Evolutionary conservation across 2,888 invertebrate species (phyloP), one percentile per base, ranked within the genome.

Genomic region (Leucozona laternaria): DNA sequence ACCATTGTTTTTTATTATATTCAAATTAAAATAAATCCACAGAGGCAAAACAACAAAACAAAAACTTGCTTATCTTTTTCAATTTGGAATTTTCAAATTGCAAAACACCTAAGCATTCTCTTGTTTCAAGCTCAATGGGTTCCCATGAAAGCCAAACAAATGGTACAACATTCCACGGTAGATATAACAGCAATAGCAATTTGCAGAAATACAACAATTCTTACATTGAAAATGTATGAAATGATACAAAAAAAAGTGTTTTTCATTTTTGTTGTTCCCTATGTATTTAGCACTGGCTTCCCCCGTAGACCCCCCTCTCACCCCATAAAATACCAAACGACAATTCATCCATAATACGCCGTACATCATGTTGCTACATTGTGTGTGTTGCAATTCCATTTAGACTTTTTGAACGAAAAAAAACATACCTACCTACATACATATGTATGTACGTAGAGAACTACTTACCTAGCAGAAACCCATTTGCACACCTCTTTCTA

Each of bases 41-140:
- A 43, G 25, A 37, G n/a, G n/a, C 25, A 37, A 22, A 25, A 13
- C 7, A 40, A 37, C 15, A n/a, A 25, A n/a, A 43, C 53, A 0
- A 22, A 43, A 81, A 64, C n/a, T 53, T 43, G 72, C 55, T 80
- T 80, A 84, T 80, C 71, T 80, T 71, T 76, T 66, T 60, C 72
- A 80, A 71, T 76, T 72, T 72, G 31, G 60, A 80, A 76, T 76
- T 72, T 66, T 22, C 55, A 80, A 84, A 45, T 72, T 66, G 31
- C 55, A 84, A 84, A 45, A 76, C 84, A 80, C 80, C 71, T 79
- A 64, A 25, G 45, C 37, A 72, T 53, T 80, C 31, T 77, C 40
- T 77, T 84, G 68, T 77, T 85, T 85, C 76, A 80, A 80, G 80
- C 85, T 85, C 85, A 85, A 85, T 85, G 80, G 85, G 77, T 77